Base-by-base conservation (phyloP, 2,797 vertebrate species). In the Neoniphon sammara region DNA sequence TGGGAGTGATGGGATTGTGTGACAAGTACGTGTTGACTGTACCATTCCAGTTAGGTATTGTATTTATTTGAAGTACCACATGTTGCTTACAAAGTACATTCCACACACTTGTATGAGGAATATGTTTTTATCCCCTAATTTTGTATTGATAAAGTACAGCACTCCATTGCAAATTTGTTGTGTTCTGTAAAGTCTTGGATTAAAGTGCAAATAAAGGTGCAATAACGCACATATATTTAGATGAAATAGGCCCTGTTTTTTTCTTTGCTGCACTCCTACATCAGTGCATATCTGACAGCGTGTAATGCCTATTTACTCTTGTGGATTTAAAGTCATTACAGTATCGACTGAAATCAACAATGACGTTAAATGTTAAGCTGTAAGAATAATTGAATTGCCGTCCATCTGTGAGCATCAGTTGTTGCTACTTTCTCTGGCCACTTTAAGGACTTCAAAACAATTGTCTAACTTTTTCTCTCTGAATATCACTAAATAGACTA, bases 141-240 rank as follows among this genome's bases (percentile, higher is more conserved):
- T 57, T 56, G 31, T 25, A 66, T 31, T 53, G 64, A 55, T 55
- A 53, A 25, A n/a, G 15, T 66, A 25, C n/a, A 18, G 14, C 31
- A 52, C 34, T 58, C 54, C n/a, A 30, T 47, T 49, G 27, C 27
- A 52, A 39, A 63, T 23, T 18, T 47, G 27, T 58, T 59, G n/a
- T 69, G 66, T 58, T 58, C 25, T 47, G n/a, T 57, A 46, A 46
- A 31, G 62, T 65, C 49, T 65, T 36, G 18, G 30, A 30, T 30
- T 23, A 14, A 47, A 21, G 7, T 68, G 23, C 68, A 70, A 60
- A 61, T 39, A 71, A 53, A 71, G 42, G 54, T 57, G 54, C 23
- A 30, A 17, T 56, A 18, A 67, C 57, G 66, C 39, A 47, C 39
- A 47, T 47, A 57, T 47, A 56, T 47, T 68, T 31, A 50, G 46